Base-by-base conservation (phyloP, 2,888 invertebrate species). In the Pyralis farinalis region DNA sequence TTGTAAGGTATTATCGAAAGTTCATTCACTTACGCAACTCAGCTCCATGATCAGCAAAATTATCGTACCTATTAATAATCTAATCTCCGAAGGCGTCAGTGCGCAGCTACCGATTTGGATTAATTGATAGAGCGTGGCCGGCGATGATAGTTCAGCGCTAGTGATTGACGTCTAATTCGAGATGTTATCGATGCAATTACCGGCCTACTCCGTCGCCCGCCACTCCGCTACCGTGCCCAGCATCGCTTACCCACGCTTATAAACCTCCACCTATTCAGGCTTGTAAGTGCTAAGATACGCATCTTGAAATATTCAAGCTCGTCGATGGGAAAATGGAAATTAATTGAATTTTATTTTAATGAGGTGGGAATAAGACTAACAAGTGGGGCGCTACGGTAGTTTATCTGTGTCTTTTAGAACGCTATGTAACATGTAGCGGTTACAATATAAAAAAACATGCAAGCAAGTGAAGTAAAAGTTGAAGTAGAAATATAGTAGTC, bases 121-220 rank as follows among this genome's bases (percentile, higher is more conserved):
- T 86, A 87, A 88, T 87, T 87, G 85, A 86, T 85, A 79, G 61
- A 66, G 71, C 69, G 71, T 68, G 60, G 66, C 60, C 57, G 58
- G 57, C 71, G 79, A 79, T 83, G 84, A 83, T 81, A 79, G 82
- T 78, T 75, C 70, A 61, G 62, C 53, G 53, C 55, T 59, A 65
- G 72, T 78, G 87, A 87, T 85, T 84, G 87, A 86, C 82, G 83
- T 79, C 74, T 81, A 71, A 81, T 81, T 76, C 71, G 68, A 82
- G 85, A 86, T 86, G 79, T 74, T 87, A 86, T 87, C 87, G 67
- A 61, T 51, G 75, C 85, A 79, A 82, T 84, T 82, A 81, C 79
- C 60, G 55, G 63, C 58, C 60, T 60, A 58, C 64, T 49, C 45
- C 42, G 41, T 27, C 38, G 37, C 22, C 31, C 12, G 36, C 36